Evolutionary conservation across 2,888 invertebrate species (phyloP).

Genomic region (Amphipoea oculea): DNA sequence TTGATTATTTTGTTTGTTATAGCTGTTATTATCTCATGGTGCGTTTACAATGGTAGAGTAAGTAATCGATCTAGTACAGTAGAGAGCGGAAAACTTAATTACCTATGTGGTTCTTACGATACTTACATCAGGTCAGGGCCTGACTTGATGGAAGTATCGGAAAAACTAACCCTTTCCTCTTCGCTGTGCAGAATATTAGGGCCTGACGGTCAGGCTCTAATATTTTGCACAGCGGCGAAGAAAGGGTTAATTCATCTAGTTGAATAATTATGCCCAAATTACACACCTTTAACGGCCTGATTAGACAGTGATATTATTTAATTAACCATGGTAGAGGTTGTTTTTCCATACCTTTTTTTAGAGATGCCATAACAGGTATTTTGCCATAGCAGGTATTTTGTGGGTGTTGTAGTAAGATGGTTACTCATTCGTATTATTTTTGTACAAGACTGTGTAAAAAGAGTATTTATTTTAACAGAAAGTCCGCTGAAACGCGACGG

Average conservation of each 20-base stretch:
- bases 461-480: constrained; percentile 26
- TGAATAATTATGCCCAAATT: constrained; percentile 48
- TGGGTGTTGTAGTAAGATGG: constrained; percentile 3
- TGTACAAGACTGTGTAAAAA: constrained; percentile 7
- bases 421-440: constrained; percentile 16
- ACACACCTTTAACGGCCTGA: constrained; percentile 39
- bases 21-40: neutral
- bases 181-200: too few relatives aligned
- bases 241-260: constrained; percentile 26
- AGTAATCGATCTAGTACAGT: neutral
- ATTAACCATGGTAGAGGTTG: constrained; percentile 18
- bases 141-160: too few relatives aligned
- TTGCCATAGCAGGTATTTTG: neutral
- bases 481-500: neutral
- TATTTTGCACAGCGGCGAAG: neutral
- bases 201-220: neutral
- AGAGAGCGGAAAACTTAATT: neutral
- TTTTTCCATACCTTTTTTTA: constrained; percentile 27
- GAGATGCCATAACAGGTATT: neutral
- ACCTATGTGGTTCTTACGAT: constrained; percentile 12
- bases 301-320: constrained; percentile 29
- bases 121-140: neutral
- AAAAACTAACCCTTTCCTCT: too few relatives aligned
- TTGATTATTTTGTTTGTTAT: too few relatives aligned
- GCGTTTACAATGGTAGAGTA: neutral